Base-by-base conservation (phyloP, 1,140 invertebrate genomes). In the Pemphigus obesinymphae region DNA sequence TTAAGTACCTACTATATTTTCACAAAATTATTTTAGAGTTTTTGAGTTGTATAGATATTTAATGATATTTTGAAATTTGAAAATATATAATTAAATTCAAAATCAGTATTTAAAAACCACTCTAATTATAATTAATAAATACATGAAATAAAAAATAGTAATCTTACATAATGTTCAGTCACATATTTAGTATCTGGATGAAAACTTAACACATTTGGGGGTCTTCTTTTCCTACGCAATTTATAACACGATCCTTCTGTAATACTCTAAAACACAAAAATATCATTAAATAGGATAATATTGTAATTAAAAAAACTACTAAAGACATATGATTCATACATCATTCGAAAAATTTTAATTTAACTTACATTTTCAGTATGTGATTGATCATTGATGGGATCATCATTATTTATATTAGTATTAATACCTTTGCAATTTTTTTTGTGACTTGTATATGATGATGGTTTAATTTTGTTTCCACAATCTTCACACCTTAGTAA, bases 151-250 rank as follows among this genome's bases (percentile, higher is more conserved):
- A 63, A 63, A 58, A 68, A 23, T 68, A 43, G 26, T n/a, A 15
- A 23, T 37, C 72, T 23, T 80, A 80, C 76, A 63, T 31, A 45
- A n/a, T 63, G 63, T 26, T 80, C 76, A 45, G 76, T 63, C 26
- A 63, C 23, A 80, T 45, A 80, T 63, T 45, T 80, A 11, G 76
- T 80, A 29, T 43, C 55, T 31, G 76, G 76, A 80, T 80, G 55
- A 29, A 80, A 61, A 58, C 34, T 80, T 61, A 80, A 43, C 10
- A 80, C 23, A 31, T 80, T 80, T n/a, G 37, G 76, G n/a, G 76
- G 76, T 13, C 76, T 63, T 63, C 11, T 55, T 63, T 61, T 80
- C 1, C 55, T 11, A 0, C 55, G 31, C n/a, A 45, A 13, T 80
- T 43, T 80, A 5, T 43, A 58, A 6, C 8, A 50, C 20, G 15